These are phyloP conservation scores for Spodoptera frugiperda DNA, from an alignment of 1,140 invertebrate species.

Conservation along the genomic window DNA sequence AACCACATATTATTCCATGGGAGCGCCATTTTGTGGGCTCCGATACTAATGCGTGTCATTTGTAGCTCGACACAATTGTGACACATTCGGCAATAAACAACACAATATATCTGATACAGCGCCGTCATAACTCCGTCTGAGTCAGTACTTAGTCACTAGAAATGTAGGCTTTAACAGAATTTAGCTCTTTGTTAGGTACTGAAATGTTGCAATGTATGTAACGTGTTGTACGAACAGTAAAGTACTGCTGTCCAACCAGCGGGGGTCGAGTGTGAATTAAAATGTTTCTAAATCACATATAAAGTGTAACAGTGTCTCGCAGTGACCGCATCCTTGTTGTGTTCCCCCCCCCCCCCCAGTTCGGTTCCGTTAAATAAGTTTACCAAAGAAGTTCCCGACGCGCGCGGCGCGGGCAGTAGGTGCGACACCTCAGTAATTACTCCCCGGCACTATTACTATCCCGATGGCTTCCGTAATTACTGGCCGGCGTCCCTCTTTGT, in stretches of 20 bases:
- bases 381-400: no score
- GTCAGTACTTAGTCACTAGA: neutral
- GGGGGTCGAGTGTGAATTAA: no score
- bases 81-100: conserved; percentile 1
- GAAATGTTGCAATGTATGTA: no score
- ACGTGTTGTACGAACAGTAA: no score
- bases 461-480: conserved; percentile 23
- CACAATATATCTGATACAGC: neutral
- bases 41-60: neutral
- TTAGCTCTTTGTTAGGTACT: no score
- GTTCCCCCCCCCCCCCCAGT: no score
- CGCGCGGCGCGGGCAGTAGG: neutral
- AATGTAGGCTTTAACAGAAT: no score
- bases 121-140: neutral
- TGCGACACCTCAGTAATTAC: conserved; percentile 5
- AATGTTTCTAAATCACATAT: neutral
- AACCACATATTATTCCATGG: conserved; percentile 14
- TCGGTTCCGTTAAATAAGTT: neutral
- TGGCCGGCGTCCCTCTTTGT: conserved; percentile 3
- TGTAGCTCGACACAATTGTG: neutral
- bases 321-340: no score
- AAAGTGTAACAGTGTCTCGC: neutral
- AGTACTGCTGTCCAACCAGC: no score
- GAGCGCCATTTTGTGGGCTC: conserved; percentile 14
- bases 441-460: neutral